Conservation (phyloP, 2,888 invertebrate genomes). For the Oligia strigilis region DNA sequence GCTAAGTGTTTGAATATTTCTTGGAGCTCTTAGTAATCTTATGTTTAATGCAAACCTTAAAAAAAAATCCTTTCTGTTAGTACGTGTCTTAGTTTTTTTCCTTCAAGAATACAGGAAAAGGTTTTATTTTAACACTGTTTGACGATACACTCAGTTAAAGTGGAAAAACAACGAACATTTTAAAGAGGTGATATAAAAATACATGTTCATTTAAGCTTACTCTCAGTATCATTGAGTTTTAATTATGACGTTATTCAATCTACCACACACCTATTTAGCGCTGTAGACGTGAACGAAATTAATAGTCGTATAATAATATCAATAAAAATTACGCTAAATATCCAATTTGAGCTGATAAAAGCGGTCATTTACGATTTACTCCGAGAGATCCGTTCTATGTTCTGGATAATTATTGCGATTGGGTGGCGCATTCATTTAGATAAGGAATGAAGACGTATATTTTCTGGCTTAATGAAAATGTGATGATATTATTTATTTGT, state of each 20-base stretch:
- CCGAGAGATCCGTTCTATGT: slow-evolving; percentile 36
- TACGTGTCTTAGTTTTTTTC: background rate
- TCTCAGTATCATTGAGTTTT: slow-evolving; percentile 14
- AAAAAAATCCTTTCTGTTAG: slow-evolving; percentile 4
- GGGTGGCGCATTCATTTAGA: slow-evolving; percentile 11
- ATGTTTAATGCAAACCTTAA: background rate
- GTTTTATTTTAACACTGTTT: background rate
- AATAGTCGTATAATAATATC: slow-evolving; percentile 22
- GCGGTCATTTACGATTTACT: slow-evolving; percentile 22
- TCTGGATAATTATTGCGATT: slow-evolving; percentile 21
- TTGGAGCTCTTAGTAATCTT: background rate
- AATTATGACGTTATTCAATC: slow-evolving; percentile 22
- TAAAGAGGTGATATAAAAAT: background rate
- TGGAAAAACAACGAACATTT: background rate
- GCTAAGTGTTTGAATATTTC: slow-evolving; percentile 1
- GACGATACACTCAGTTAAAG: background rate
- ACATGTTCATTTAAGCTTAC: background rate
- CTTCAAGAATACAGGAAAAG: background rate
- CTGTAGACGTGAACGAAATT: slow-evolving; percentile 29
- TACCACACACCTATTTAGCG: slow-evolving; percentile 10
- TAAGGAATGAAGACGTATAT: slow-evolving; percentile 13
- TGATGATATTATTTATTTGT: background rate
- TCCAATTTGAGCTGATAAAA: slow-evolving; percentile 24
- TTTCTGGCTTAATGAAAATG: slow-evolving; percentile 7
- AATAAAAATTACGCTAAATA: slow-evolving; percentile 39